Base-by-base conservation (phyloP, 2,888 invertebrate genomes). In the Bursaphelenchus okinawaensis region DNA sequence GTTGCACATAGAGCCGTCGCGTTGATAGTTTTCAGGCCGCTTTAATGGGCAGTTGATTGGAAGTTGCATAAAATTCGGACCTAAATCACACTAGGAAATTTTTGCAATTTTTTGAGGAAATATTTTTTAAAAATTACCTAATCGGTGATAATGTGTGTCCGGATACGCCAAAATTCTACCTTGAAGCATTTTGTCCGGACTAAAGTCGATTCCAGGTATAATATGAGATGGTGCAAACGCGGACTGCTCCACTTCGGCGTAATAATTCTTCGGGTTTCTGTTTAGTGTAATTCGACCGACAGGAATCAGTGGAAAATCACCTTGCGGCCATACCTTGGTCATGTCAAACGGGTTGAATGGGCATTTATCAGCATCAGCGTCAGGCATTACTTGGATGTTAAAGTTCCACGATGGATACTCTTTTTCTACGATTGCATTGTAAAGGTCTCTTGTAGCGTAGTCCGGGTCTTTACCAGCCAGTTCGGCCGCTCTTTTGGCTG, bases 41-140 rank as follows among this genome's bases (percentile, higher is more conserved):
- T 75, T 67, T 31, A 88, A 93, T 0, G 96, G 94, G 83, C 94
- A 93, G 85, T 96, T 98, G 23, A 96, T 93, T 0, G 94, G 75
- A 52, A 96, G 87, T 84, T 95, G 94, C 70, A 90, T 87, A 84
- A 89, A 91, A 86, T 98, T 98, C 0, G 91, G 87, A 7, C 40
- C 40, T 40, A n/a, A 40, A 40, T 16, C n/a, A n/a, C n/a, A n/a
- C n/a, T n/a, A n/a, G n/a, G n/a, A n/a, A n/a, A n/a, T n/a, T n/a
- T n/a, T n/a, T n/a, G n/a, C n/a, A n/a, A n/a, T n/a, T n/a, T n/a
- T n/a, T n/a, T n/a, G n/a, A n/a, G n/a, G n/a, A n/a, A n/a, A n/a
- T n/a, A n/a, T n/a, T n/a, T n/a, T n/a, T 29, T 7, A 29, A 29
- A 29, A 12, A 7, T 9, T 4, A 20, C 96, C 96, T 74, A 98